phyloP scores from a whole-genome alignment of 2,888 invertebrate genomes.

The Andrena haemorrhoa region DNA sequence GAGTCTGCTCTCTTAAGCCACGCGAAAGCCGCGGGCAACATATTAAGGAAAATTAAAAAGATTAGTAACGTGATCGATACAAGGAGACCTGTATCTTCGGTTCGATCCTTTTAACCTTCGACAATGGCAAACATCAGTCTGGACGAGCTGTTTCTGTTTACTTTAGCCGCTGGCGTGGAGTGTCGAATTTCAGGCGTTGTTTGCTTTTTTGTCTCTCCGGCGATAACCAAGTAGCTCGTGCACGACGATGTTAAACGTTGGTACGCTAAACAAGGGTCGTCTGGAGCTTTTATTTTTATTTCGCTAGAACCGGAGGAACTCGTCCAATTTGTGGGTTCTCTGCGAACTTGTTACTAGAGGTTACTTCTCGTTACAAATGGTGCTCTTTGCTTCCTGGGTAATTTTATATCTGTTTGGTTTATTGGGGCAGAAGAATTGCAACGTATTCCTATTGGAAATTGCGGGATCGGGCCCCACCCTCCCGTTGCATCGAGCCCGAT shows the following conservation, averaged over 20 bases:
- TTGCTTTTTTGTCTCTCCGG: slow-evolving; percentile 1
- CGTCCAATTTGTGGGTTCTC: not conserved
- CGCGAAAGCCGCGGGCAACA: not conserved
- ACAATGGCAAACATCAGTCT: not conserved
- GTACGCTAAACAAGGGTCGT: too few relatives aligned
- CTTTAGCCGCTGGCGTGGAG: not conserved
- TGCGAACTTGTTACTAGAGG: not conserved
- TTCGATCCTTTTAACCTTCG: not conserved
- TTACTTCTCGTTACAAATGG: not conserved
- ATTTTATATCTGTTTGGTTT: slow-evolving; percentile 41
- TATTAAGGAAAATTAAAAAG: not conserved
- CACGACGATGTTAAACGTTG: too few relatives aligned
- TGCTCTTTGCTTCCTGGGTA: slow-evolving; percentile 4
- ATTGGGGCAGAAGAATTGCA: slow-evolving; percentile 54
- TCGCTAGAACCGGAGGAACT: not conserved
- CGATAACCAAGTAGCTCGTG: not conserved
- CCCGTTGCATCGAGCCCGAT: slow-evolving; percentile 5
- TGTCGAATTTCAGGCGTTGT: slow-evolving; percentile 19
- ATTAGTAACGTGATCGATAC: not conserved
- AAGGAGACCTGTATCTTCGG: not conserved
- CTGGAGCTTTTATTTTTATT: not conserved
- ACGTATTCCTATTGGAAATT: slow-evolving; percentile 39
- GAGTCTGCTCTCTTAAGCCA: not conserved
- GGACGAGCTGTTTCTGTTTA: not conserved
- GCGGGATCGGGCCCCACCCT: slow-evolving; percentile 26